phyloP scores from a whole-genome alignment of 2,113 vertebrate genomes.

The Pristiophorus japonicus region DNA sequence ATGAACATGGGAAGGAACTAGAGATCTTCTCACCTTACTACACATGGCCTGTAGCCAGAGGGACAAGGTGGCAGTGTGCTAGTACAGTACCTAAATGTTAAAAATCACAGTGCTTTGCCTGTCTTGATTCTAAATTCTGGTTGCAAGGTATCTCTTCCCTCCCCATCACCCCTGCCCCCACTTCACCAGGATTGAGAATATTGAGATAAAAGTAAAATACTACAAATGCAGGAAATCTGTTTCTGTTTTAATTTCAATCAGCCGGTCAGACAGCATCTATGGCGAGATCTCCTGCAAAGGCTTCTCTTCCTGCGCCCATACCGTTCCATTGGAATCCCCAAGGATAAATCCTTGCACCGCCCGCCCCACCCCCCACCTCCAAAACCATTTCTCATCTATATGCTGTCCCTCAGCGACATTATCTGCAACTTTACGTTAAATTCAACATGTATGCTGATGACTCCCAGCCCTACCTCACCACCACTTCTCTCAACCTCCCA shows the following conservation, averaged over 20 bases:
- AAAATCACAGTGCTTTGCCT: background rate
- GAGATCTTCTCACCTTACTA: background rate
- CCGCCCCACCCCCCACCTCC: too few species aligned
- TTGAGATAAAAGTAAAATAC: background rate
- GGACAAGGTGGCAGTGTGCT: too few species aligned
- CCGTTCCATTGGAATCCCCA: background rate
- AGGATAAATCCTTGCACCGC: background rate
- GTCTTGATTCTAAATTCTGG: background rate
- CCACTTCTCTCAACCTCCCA: background rate
- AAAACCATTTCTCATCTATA: background rate
- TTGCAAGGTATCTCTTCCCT: too few species aligned
- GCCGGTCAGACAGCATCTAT: too few species aligned
- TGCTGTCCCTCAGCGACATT: background rate
- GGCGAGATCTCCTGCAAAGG: background rate
- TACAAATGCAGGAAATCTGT: background rate
- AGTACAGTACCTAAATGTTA: background rate
- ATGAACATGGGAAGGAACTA: background rate
- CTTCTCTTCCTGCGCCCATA: background rate
- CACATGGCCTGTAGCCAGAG: background rate
- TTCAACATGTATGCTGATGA: background rate
- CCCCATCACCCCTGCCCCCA: too few species aligned
- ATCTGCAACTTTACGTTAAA: background rate
- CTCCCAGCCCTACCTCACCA: background rate
- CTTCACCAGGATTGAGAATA: too few species aligned
- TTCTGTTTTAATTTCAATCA: too few species aligned